Evolutionary conservation across 2,888 invertebrate genomes (phyloP).

Genomic region (Eilema griseolum): DNA sequence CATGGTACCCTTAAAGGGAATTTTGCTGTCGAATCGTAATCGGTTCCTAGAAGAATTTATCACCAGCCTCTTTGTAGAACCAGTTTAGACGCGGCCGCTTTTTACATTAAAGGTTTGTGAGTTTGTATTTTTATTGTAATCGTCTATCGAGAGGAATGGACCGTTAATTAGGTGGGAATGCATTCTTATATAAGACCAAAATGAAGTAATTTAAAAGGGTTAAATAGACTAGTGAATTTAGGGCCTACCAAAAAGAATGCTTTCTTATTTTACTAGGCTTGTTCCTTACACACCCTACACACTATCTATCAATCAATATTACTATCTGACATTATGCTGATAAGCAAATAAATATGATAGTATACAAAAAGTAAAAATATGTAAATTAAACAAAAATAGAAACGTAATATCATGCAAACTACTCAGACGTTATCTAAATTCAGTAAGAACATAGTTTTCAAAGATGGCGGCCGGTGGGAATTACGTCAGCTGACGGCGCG

Average conservation of each 20-base stretch:
- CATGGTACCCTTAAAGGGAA: conserved; percentile 75
- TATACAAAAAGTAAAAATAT: background rate
- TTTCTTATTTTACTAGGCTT: background rate
- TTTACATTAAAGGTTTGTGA: conserved; percentile 50
- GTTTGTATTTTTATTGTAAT: conserved; percentile 52
- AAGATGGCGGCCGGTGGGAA: conserved; percentile 62
- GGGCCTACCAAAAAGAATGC: background rate
- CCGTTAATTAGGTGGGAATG: conserved; percentile 59
- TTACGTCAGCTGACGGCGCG: conserved; percentile 62
- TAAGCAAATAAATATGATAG: background rate
- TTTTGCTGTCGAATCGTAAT: conserved; percentile 78
- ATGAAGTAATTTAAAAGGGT: conserved; percentile 22
- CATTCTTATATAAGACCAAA: conserved; percentile 36
- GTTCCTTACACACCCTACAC: background rate
- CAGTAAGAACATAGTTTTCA: conserved; percentile 38
- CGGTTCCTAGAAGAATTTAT: conserved; percentile 79
- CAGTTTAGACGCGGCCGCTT: conserved; percentile 55
- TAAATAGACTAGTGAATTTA: background rate
- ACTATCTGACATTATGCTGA: background rate
- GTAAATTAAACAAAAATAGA: conserved; percentile 16
- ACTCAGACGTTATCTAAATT: conserved; percentile 39
- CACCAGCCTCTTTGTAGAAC: conserved; percentile 69
- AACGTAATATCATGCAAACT: conserved; percentile 19
- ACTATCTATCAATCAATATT: background rate
- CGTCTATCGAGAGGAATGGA: conserved; percentile 48